Evolutionary conservation across 1,140 invertebrate species (phyloP).

Genomic region (Ectropis grisescens): DNA sequence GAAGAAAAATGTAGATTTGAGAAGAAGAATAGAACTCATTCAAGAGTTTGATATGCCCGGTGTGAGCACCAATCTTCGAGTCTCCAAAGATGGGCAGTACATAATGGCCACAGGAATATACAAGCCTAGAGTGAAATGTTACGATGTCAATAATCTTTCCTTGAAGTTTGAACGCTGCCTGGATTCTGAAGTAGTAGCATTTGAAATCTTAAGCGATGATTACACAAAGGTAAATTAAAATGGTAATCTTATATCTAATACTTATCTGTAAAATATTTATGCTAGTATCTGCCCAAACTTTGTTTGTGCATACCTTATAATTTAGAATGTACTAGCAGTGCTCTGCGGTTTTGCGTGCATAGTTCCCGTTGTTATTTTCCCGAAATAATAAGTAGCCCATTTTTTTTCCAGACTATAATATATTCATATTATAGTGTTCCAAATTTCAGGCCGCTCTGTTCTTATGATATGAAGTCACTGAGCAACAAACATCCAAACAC

Average conservation of each 20-base stretch:
- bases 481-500: too few relatives aligned
- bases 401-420: too few relatives aligned
- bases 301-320: too few relatives aligned
- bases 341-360: too few relatives aligned
- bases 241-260: constrained; percentile 4
- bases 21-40: constrained; percentile 93
- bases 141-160: constrained; percentile 95
- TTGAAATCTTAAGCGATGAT: constrained; percentile 91
- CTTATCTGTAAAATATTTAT: constrained; percentile 2
- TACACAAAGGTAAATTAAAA: constrained; percentile 87
- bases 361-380: too few relatives aligned
- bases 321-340: too few relatives aligned
- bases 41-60: constrained; percentile 99
- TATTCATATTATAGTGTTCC: too few relatives aligned
- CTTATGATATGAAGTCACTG: too few relatives aligned
- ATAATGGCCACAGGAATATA: constrained; percentile 95
- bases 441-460: too few relatives aligned
- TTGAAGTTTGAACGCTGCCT: constrained; percentile 99
- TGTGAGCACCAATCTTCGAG: constrained; percentile 86
- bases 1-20: constrained; percentile 92
- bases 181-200: constrained; percentile 94
- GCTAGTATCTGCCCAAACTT: constrained; percentile 2
- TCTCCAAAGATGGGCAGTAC: constrained; percentile 94
- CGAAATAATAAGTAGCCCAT: too few relatives aligned
- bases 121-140: constrained; percentile 96